Evolutionary conservation across 1,140 invertebrate genomes (phyloP), one percentile per base, ranked within the genome.

Genomic region (Sycophila sp.): DNA sequence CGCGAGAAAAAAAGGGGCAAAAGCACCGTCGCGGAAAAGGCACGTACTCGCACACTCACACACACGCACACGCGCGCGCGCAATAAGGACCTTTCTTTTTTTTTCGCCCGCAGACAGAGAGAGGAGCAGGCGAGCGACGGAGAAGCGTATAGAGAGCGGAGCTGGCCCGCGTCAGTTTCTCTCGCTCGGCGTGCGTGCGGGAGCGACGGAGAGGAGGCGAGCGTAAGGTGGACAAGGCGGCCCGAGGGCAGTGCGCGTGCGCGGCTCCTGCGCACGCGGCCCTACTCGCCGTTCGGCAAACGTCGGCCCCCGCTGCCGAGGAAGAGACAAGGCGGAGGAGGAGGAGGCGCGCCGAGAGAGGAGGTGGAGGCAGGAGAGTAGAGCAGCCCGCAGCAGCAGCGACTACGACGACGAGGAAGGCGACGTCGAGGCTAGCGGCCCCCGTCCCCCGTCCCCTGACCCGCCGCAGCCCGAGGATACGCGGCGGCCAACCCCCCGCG

Each of bases 271-370:
- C 58, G 70, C 70, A 67, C 70, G 64, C 64, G 55, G 64, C 58
- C 47, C 3, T 72, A 72, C 38, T 67, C 55, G 0, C 58, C 55
- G 28, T 72, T 72, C 51, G 28, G 58, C 53, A 72, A 72, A 72
- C 70, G 64, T 72, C 58, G 53, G 34, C 38, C 36, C 22, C 15
- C 55, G 30, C 17, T n/a, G 55, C 22, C 30, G 34, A 47, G 15
- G 24, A 65, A n/a, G n/a, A n/a, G n/a, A n/a, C n/a, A n/a, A 47
- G 28, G 17, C 28, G 34, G 36, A 45, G 28, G 34, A 67, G 36
- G 62, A 42, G 42, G 49, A 28, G 30, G 42, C 22, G 38, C n/a
- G 55, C 22, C 30, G 34, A 47, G 15, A 24, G 53, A n/a, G n/a
- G n/a, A n/a, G n/a, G n/a, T n/a, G 36, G 28, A 13, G 30, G 34